Base-by-base conservation (phyloP, 2,797 vertebrate species). In the Lycodopsis pacificus region DNA sequence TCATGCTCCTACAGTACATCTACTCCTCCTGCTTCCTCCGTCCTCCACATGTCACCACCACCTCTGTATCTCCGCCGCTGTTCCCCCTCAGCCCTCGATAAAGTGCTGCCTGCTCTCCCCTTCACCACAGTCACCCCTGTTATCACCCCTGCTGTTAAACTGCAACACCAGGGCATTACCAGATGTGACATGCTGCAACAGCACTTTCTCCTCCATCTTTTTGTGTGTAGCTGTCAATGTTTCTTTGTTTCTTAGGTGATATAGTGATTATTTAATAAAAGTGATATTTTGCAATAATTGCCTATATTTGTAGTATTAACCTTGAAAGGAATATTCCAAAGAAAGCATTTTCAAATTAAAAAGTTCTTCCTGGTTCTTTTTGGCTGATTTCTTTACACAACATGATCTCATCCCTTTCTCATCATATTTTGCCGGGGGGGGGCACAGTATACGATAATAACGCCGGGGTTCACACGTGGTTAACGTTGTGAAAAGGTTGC, bases 141-240 rank as follows among this genome's bases (percentile, higher is more conserved):
- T 91, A 87, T 92, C 87, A 38, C 73, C 76, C 56, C 51, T 30
- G 69, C 73, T 84, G 80, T 81, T 86, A 79, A 83, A 77, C 82
- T 75, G 76, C 71, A 67, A 65, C 62, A 46, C 65, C 66, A 83
- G 74, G 73, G 67, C 73, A 61, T 73, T 51, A 27, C 65, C 86
- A 79, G 70, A 87, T 74, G 81, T 81, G 75, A 74, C 56, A 64
- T 13, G 59, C 59, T 48, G 76, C 71, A 49, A 64, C 71, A 75
- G 36, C 63, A 75, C 79, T 71, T 71, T 86, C 61, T 73, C 75
- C n/a, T 65, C 64, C 61, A 30, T 20, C 40, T 63, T 59, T 64
- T 30, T 64, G 12, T 22, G n/a, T 19, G 25, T 2, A 25, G 2
- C 20, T 42, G 14, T 46, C 5, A 48, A 4, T 32, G 20, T 71